These are phyloP conservation scores for Macrobrachium rosenbergii DNA, from an alignment of 1,140 invertebrate species.

Conservation along the genomic window DNA sequence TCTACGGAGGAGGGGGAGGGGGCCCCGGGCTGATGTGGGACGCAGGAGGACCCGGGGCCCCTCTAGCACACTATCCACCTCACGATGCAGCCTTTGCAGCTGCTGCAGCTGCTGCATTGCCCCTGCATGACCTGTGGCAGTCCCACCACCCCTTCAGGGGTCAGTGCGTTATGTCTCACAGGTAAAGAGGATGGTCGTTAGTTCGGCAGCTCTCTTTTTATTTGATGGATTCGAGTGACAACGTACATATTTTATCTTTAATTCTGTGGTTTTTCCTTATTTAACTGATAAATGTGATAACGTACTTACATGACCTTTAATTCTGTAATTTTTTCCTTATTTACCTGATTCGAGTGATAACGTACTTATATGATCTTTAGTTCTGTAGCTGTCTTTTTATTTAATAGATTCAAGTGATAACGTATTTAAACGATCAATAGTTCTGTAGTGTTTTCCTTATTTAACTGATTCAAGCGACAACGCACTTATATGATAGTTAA, in stretches of 20 bases:
- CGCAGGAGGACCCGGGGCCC: constrained; percentile 35
- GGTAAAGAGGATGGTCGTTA: constrained; percentile 10
- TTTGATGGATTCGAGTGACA: background rate
- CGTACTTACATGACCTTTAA: no score
- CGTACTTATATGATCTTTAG: background rate
- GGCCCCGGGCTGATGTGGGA: constrained; percentile 64
- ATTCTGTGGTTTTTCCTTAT: no score
- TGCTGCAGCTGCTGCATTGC: constrained; percentile 63
- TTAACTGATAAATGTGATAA: no score
- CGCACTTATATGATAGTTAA: no score
- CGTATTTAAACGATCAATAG: no score
- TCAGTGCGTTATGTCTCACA: constrained; percentile 61
- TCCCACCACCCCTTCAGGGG: constrained; percentile 59
- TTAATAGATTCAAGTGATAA: background rate
- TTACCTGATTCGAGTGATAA: no score
- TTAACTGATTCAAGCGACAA: no score
- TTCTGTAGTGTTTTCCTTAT: no score
- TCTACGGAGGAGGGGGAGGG: constrained; percentile 37
- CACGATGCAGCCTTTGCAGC: constrained; percentile 67
- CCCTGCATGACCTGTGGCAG: constrained; percentile 62
- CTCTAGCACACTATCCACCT: constrained; percentile 65
- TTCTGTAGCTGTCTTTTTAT: background rate
- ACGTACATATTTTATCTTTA: no score
- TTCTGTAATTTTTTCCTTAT: no score
- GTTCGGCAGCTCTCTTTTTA: no score